Evolutionary conservation across 2,888 invertebrate species (phyloP).

Genomic region (Dione vanillae): DNA sequence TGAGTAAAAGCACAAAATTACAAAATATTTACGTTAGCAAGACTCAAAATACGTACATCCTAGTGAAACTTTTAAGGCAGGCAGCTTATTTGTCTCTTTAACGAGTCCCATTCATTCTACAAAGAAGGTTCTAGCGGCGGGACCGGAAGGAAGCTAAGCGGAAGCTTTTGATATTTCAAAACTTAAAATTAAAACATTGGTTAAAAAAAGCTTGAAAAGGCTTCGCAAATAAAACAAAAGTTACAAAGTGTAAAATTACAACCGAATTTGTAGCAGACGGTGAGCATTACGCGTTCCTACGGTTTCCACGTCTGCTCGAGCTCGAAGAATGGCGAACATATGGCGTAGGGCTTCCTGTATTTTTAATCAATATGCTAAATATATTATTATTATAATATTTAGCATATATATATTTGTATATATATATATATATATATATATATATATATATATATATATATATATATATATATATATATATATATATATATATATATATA

Average conservation of each 20-base stretch:
- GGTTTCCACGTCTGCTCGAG: slow-evolving; percentile 40
- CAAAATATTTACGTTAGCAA: neutral
- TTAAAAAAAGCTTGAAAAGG: slow-evolving; percentile 20
- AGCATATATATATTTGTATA: no score
- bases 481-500: no score
- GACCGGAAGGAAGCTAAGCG: neutral
- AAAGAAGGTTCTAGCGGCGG: neutral
- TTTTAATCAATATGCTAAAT: slow-evolving; percentile 28
- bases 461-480: no score
- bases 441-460: no score
- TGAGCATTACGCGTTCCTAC: slow-evolving; percentile 42
- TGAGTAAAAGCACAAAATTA: neutral
- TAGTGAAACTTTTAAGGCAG: slow-evolving; percentile 6
- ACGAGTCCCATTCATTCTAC: slow-evolving; percentile 22
- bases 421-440: no score
- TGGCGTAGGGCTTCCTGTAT: slow-evolving; percentile 38
- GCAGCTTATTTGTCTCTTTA: slow-evolving; percentile 18
- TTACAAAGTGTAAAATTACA: slow-evolving; percentile 44
- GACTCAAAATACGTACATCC: slow-evolving; percentile 9
- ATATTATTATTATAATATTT: slow-evolving; percentile 11
- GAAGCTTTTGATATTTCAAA: neutral
- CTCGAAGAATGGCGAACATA: slow-evolving; percentile 37
- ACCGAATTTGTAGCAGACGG: slow-evolving; percentile 44
- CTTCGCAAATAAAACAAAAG: slow-evolving; percentile 43
- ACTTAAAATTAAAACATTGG: neutral